Percentiles rank a stretch among this genome's conserved stretches.
Conservation (phyloP, 2,888 invertebrate genomes). For the Orthosia incerta region DNA sequence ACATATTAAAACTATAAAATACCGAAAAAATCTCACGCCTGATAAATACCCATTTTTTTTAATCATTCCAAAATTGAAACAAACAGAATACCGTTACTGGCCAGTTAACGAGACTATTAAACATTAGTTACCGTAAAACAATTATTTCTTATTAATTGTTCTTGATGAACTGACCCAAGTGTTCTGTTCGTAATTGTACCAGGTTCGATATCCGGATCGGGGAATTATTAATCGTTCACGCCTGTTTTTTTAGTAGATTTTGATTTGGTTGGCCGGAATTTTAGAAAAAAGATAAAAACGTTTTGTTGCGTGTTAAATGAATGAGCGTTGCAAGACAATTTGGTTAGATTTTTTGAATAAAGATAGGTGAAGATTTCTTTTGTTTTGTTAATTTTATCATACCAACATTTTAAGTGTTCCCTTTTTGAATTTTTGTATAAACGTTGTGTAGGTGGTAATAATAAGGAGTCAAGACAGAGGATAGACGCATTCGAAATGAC, state of each 20-base stretch:
- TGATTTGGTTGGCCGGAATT: constrained; percentile 22
- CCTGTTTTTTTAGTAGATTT: constrained; percentile 24
- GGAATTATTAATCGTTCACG: constrained; percentile 52
- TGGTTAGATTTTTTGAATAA: background rate
- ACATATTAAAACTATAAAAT: background rate
- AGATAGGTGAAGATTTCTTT: background rate
- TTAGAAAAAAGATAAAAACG: background rate
- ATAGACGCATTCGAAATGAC: too few species aligned
- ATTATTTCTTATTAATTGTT: constrained; percentile 44
- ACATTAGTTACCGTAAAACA: constrained; percentile 49
- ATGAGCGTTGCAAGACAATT: constrained; percentile 15
- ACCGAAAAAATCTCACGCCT: constrained; percentile 16
- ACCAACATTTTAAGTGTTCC: background rate
- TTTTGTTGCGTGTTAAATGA: background rate
- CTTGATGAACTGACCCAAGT: constrained; percentile 52
- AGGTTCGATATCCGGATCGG: constrained; percentile 53
- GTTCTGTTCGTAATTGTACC: constrained; percentile 39
- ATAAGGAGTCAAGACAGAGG: too few species aligned
- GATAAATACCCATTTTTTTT: background rate
- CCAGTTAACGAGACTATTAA: constrained; percentile 42
- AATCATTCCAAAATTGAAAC: constrained; percentile 18
- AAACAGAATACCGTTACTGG: constrained; percentile 32
- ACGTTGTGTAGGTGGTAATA: background rate
- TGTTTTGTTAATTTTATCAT: too few species aligned
- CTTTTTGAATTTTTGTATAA: background rate